These are phyloP conservation scores for Bos indicus DNA, from an alignment of 2,113 vertebrate genomes.

Conservation along the genomic window DNA sequence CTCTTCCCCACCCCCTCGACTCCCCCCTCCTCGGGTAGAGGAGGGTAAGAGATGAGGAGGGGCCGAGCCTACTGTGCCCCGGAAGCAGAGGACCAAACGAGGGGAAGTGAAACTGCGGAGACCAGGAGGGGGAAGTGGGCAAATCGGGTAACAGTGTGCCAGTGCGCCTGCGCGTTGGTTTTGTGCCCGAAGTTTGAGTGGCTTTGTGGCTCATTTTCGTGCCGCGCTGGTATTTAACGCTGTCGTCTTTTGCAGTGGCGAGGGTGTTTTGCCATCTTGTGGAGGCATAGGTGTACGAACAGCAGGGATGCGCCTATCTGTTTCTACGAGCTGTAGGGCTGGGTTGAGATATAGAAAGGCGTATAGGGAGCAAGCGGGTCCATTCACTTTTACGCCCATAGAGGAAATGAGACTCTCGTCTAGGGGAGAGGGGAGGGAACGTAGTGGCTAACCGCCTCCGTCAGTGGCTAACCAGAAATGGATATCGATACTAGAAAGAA, in stretches of 20 bases:
- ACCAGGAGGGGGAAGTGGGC: not conserved
- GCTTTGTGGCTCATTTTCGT: rapidly evolving
- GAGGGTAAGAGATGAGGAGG: conserved; percentile 42
- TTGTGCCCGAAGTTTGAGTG: conserved; percentile 29
- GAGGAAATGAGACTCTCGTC: not conserved
- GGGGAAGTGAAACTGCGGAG: conserved; percentile 52
- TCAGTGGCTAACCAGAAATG: not conserved
- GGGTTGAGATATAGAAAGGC: not conserved
- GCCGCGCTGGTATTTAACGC: not conserved
- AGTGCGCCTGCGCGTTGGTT: conserved; percentile 35
- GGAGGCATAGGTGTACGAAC: not conserved
- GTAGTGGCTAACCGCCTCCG: not conserved
- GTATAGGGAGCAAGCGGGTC: not conserved
- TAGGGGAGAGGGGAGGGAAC: not conserved
- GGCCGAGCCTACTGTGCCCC: conserved; percentile 43
- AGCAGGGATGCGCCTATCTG: not conserved
- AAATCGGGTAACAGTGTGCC: not conserved
- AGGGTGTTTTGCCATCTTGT: not conserved
- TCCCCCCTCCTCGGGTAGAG: conserved; percentile 51
- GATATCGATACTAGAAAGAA: not conserved
- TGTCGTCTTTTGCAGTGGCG: not conserved
- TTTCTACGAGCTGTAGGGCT: not conserved
- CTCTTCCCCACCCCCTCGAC: conserved; percentile 68
- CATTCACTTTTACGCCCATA: not conserved
- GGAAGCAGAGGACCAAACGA: conserved; percentile 47